These are phyloP conservation scores for Bubo bubo DNA, from an alignment of 2,113 vertebrate genomes.

Conservation along the genomic window DNA sequence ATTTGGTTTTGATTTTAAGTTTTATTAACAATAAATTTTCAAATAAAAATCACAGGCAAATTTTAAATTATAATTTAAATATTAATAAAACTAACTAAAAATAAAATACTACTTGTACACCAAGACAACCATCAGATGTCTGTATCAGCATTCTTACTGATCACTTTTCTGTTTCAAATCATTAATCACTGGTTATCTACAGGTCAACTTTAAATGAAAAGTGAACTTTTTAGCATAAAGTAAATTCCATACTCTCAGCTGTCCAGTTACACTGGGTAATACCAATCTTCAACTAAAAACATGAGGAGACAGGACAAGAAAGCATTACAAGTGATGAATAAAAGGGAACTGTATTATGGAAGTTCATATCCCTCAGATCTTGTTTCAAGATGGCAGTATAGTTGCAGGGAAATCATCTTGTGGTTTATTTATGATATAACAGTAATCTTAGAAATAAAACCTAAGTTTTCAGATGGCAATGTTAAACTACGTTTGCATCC, in stretches of 20 bases:
- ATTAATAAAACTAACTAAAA: background rate
- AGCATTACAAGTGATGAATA: background rate
- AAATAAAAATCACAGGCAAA: background rate
- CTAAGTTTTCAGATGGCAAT: background rate
- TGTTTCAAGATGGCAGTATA: background rate
- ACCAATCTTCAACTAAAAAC: background rate
- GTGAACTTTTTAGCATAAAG: background rate
- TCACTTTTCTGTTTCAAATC: background rate
- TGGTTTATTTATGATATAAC: background rate
- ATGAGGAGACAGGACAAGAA: background rate
- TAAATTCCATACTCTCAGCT: background rate
- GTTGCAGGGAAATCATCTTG: background rate
- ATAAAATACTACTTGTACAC: background rate
- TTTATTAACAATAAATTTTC: background rate
- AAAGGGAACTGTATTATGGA: background rate
- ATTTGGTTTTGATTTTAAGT: background rate
- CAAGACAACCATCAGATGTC: background rate
- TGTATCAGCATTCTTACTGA: background rate
- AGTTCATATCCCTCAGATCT: background rate
- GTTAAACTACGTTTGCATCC: background rate
- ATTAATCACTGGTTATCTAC: background rate
- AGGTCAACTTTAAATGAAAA: background rate
- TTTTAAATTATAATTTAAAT: background rate
- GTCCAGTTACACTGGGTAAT: background rate
- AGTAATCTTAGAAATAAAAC: background rate